These are phyloP conservation scores for Antedon bifida DNA, from an alignment of 35 echinoderm and acorn worm species.

Conservation along the genomic window DNA sequence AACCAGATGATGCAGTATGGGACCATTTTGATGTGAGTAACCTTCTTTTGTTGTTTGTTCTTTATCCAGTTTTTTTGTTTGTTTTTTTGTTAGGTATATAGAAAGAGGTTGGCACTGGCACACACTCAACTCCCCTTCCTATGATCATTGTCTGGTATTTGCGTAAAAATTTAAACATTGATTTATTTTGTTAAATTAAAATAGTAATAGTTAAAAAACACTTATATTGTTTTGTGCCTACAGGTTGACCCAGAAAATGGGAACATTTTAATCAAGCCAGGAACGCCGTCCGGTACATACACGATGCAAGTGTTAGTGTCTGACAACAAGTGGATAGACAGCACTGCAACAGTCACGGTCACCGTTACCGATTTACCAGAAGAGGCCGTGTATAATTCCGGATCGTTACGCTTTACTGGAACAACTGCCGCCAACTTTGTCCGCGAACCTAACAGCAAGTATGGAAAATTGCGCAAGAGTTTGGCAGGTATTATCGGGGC, in stretches of 20 bases:
- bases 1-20: not conserved
- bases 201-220: too few relatives aligned
- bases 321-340: constrained; percentile 29
- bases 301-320: constrained; percentile 32
- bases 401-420: constrained; percentile 53
- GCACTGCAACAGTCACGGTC: constrained; percentile 39
- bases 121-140: too few relatives aligned
- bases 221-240: not conserved
- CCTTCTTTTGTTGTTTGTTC: not conserved
- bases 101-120: too few relatives aligned
- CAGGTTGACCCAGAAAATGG: constrained; percentile 60
- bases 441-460: constrained; percentile 19
- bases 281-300: constrained; percentile 51
- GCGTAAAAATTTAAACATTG: too few relatives aligned
- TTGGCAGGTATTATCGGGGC: constrained; percentile 47
- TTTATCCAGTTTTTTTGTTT: not conserved
- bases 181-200: too few relatives aligned
- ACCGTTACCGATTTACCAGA: constrained; percentile 53
- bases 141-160: too few relatives aligned
- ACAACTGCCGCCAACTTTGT: constrained; percentile 63
- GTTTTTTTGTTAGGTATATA: not conserved
- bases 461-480: constrained; percentile 34
- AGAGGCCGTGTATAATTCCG: constrained; percentile 82
- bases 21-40: not conserved
- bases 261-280: constrained; percentile 41